Evolutionary conservation across 2,888 invertebrate genomes (phyloP).

Genomic region (Pseudococcus viburni): DNA sequence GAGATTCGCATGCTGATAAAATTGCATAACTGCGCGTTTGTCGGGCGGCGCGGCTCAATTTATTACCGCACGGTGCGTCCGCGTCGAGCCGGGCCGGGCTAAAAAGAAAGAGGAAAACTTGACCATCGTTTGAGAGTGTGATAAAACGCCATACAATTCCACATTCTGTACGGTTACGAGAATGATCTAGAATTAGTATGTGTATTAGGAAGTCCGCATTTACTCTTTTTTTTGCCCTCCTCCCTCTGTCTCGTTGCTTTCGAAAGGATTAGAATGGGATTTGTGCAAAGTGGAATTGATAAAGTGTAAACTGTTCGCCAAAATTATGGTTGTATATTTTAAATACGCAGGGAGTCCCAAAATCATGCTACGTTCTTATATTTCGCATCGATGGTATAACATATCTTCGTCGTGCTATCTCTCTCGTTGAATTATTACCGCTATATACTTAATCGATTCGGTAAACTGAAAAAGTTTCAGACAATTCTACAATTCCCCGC

Average conservation of each 20-base stretch:
- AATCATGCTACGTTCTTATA: constrained; percentile 12
- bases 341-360: constrained; percentile 38
- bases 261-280: constrained; percentile 10
- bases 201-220: constrained; percentile 37
- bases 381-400: background rate
- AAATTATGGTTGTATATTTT: constrained; percentile 40
- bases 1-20: constrained; percentile 38
- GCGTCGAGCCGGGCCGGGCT: background rate
- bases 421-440: constrained; percentile 20
- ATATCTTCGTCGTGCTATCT: background rate
- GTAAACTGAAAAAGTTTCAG: constrained; percentile 6
- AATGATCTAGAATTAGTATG: constrained; percentile 41
- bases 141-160: constrained; percentile 6
- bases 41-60: background rate
- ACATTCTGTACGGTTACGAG: constrained; percentile 5
- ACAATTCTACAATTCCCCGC: background rate
- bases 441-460: constrained; percentile 38
- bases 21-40: constrained; percentile 19
- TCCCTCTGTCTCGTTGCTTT: background rate
- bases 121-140: constrained; percentile 23
- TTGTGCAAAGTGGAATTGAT: constrained; percentile 48
- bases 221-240: background rate
- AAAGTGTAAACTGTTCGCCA: constrained; percentile 18
- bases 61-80: background rate
- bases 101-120: constrained; percentile 21